Evolutionary conservation across 2,888 invertebrate species (phyloP).

Genomic region (Idaea biselata): DNA sequence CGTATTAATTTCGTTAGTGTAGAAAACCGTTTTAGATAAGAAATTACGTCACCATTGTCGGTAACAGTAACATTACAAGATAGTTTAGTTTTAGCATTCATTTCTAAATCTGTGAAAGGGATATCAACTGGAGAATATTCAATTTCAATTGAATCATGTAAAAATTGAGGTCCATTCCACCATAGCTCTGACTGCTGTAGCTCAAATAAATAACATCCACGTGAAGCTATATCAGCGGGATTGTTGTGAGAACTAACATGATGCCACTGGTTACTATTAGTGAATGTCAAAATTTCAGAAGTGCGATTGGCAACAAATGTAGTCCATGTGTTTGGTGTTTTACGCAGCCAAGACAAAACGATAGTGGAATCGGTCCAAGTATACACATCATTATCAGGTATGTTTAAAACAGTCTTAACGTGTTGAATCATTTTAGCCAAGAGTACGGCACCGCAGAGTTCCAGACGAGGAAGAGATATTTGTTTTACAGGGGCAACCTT

Average conservation of each 20-base stretch:
- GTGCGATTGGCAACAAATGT: constrained; percentile 23
- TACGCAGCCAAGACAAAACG: constrained; percentile 22
- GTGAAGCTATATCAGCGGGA: constrained; percentile 7
- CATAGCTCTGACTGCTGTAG: constrained; percentile 17
- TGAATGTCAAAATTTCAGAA: constrained; percentile 1
- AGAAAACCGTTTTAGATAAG: not conserved
- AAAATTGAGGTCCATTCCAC: constrained; percentile 20
- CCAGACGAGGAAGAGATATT: constrained; percentile 14
- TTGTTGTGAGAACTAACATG: constrained; percentile 11
- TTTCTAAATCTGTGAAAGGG: not conserved
- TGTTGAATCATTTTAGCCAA: not conserved
- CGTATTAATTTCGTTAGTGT: constrained; percentile 4
- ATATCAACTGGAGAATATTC: not conserved
- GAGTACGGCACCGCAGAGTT: constrained; percentile 16
- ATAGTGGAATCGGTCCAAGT: constrained; percentile 25
- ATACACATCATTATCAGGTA: not conserved
- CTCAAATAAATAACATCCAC: not conserved
- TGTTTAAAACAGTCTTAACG: constrained; percentile 3
- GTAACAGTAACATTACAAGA: not conserved
- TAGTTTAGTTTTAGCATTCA: not conserved
- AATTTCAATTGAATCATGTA: not conserved
- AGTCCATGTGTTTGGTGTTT: constrained; percentile 20
- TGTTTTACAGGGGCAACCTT: constrained; percentile 19
- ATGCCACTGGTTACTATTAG: not conserved
- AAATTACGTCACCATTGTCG: not conserved